Evolutionary conservation across 2,113 vertebrate species (phyloP).

Genomic region (Lagenorhynchus albirostris): DNA sequence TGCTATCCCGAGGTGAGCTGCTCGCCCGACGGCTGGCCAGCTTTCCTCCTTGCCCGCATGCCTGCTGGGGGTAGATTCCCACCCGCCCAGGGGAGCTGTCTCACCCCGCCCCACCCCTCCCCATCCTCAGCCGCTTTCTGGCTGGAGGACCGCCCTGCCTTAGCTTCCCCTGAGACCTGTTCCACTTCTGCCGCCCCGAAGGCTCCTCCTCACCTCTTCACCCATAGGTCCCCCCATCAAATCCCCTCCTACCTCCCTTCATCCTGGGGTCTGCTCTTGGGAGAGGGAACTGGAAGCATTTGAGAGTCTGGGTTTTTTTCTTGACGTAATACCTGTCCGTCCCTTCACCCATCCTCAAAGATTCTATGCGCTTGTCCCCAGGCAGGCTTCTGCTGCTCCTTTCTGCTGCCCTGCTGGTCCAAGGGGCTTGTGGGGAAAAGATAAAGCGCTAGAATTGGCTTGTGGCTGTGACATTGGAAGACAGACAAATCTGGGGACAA

Average conservation of each 20-base stretch:
- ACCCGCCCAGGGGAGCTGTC: not conserved
- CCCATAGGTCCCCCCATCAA: conserved; percentile 21
- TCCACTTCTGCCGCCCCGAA: conserved; percentile 58
- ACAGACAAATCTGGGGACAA: not conserved
- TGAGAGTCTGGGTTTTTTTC: conserved; percentile 35
- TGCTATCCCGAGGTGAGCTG: conserved; percentile 95
- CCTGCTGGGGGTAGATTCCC: not conserved
- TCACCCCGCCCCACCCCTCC: not conserved
- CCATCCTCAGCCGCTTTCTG: not conserved
- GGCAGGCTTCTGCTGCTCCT: not conserved
- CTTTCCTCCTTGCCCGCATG: not conserved
- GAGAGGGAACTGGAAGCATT: not conserved
- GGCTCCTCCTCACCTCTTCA: conserved; percentile 63
- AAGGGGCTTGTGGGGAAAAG: not conserved
- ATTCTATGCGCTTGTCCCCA: not conserved
- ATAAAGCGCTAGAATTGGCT: not conserved
- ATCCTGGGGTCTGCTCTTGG: not conserved
- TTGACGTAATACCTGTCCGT: conserved; percentile 1
- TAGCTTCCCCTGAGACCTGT: conserved; percentile 66
- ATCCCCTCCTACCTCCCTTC: conserved; percentile 23
- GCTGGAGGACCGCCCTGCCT: conserved; percentile 18
- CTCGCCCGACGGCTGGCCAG: not conserved
- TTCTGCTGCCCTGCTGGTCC: not conserved
- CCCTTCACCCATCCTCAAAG: not conserved
- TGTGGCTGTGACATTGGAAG: not conserved